Evolutionary conservation across 2,888 invertebrate genomes (phyloP).

Genomic region (Neelides folsomi): DNA sequence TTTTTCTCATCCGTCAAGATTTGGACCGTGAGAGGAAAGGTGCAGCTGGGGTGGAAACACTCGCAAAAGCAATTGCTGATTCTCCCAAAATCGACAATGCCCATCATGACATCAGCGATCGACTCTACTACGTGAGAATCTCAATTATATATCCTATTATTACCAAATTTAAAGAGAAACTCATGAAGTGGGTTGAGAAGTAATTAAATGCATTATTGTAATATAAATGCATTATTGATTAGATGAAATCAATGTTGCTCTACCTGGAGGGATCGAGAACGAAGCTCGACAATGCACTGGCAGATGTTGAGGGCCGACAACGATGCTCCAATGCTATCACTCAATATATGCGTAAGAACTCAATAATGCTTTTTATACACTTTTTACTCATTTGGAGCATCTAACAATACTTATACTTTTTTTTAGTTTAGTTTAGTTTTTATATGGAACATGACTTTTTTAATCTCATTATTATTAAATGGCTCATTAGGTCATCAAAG

Average conservation of each 20-base stretch:
- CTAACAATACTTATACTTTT: no score
- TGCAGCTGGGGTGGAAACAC: conserved; percentile 72
- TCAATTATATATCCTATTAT: background rate
- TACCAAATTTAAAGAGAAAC: background rate
- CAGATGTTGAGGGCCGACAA: conserved; percentile 66
- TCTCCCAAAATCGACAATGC: conserved; percentile 77
- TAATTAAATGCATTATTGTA: background rate
- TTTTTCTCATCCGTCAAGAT: conserved; percentile 74
- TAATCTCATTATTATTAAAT: no score
- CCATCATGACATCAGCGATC: conserved; percentile 79
- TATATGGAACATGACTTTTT: no score
- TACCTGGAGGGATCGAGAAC: conserved; percentile 81
- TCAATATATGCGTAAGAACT: conserved; percentile 58
- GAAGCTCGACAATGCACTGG: conserved; percentile 69
- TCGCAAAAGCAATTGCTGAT: conserved; percentile 73
- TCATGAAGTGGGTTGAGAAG: background rate
- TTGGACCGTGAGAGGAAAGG: conserved; percentile 80
- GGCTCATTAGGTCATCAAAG: conserved; percentile 45
- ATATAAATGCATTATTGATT: conserved; percentile 30
- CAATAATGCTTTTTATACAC: no score
- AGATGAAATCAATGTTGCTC: conserved; percentile 86
- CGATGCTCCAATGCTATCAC: conserved; percentile 67
- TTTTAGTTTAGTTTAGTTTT: no score
- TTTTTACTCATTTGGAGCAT: no score
- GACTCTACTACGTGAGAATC: conserved; percentile 69